A percentile compares a stretch with the other conserved stretches of the same genome.
These are phyloP conservation scores for Hypolimnas misippus DNA, from an alignment of 2,888 invertebrate genomes.

Conservation along the genomic window DNA sequence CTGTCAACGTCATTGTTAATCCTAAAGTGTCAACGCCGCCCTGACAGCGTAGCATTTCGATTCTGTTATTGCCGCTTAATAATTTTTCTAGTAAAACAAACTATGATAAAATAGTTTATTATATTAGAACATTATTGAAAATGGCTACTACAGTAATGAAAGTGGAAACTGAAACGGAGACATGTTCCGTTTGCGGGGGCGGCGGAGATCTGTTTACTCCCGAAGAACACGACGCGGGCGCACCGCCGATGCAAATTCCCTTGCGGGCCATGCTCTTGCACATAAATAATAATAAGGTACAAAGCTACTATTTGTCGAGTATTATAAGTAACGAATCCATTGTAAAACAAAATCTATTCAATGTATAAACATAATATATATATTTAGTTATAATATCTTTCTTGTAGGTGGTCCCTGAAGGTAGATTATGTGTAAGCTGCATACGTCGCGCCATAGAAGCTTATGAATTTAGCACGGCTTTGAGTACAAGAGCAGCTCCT, in stretches of 20 bases:
- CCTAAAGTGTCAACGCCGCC: background rate
- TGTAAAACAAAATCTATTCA: too few relatives aligned
- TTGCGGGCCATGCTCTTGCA: slow-evolving; percentile 71
- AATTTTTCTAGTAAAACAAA: background rate
- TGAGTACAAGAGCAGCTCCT: slow-evolving; percentile 56
- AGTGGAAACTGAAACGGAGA: slow-evolving; percentile 59
- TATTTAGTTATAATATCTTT: slow-evolving; percentile 1
- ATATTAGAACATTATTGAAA: slow-evolving; percentile 7
- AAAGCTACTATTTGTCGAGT: background rate
- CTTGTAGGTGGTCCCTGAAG: slow-evolving; percentile 66
- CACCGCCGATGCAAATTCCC: slow-evolving; percentile 58
- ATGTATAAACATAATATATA: too few relatives aligned
- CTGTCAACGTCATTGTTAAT: background rate
- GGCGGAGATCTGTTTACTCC: slow-evolving; percentile 64
- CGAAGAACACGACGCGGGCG: slow-evolving; percentile 69
- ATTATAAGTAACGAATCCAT: background rate
- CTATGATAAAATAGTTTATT: background rate
- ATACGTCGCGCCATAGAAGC: slow-evolving; percentile 66
- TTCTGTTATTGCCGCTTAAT: slow-evolving; percentile 5
- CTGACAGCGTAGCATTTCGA: background rate
- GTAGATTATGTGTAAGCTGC: slow-evolving; percentile 64
- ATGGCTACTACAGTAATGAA: slow-evolving; percentile 62
- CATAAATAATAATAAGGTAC: slow-evolving; percentile 72
- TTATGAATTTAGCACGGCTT: slow-evolving; percentile 63
- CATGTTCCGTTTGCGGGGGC: slow-evolving; percentile 67